Evolutionary conservation across 2,888 invertebrate genomes (phyloP).

Genomic region (Onchidella celtica): DNA sequence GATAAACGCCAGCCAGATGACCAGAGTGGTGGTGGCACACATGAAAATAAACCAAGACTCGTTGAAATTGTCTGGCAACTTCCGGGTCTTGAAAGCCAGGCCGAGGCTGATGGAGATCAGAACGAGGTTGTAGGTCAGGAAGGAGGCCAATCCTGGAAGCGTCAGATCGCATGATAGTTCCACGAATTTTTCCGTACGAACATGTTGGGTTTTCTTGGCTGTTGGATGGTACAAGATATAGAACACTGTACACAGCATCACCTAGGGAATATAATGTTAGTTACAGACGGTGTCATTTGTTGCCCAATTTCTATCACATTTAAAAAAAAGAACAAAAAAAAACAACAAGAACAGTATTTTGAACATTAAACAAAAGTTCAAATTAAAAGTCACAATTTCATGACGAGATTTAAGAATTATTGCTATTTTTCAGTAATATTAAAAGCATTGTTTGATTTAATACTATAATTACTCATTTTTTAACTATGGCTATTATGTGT

Average conservation of each 20-base stretch:
- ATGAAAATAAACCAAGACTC: conserved; percentile 71
- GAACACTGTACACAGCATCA: not conserved
- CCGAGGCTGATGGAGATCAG: conserved; percentile 65
- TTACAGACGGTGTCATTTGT: no score
- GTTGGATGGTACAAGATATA: not conserved
- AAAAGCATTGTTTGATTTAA: no score
- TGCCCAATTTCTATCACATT: no score
- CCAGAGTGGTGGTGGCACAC: conserved; percentile 70
- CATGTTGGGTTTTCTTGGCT: conserved; percentile 42
- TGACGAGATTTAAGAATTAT: no score
- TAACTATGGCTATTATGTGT: no score
- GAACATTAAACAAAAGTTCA: no score
- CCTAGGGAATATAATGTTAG: not conserved
- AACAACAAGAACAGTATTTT: no score
- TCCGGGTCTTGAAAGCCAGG: conserved; percentile 72
- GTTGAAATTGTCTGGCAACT: conserved; percentile 74
- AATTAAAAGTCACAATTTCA: no score
- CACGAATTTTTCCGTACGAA: conserved; percentile 57
- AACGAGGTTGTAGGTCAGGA: conserved; percentile 66
- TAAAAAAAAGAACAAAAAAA: no score
- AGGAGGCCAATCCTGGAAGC: conserved; percentile 58
- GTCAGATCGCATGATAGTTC: conserved; percentile 64
- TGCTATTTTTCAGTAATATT: no score
- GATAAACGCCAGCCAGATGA: conserved; percentile 70
- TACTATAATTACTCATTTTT: no score